Evolutionary conservation across 64 coral and sea anemone genomes (phyloP), one percentile per base, ranked within the genome.

Genomic region (Pocillopora verrucosa): DNA sequence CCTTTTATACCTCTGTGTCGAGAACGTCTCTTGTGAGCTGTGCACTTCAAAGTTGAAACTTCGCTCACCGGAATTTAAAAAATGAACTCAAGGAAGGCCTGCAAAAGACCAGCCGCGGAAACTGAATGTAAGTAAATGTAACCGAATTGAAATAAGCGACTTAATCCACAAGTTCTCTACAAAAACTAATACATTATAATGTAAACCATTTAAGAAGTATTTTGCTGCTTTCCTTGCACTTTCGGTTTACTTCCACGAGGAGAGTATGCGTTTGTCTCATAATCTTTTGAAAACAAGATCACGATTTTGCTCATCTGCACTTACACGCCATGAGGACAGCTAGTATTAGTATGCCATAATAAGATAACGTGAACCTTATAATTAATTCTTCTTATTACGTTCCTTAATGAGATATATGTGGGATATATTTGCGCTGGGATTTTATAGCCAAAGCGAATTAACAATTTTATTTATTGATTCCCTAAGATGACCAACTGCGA

Each of bases 101-200:
- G 19, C 34, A 84, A 84, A 67, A 84, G 61, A 84, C 62, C 41
- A 16, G 61, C 61, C 13, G 2, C 19, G 20, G 61, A 84, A 68
- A 84, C 25, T 17, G 80, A 68, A 68, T 22, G 80, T 84, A 84
- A 84, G 80, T 84, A 45, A 36, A 0, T 70, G 12, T 25, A 11
- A 25, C 25, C 2, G 65, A 68, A 24, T 68, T 68, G 17, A 30
- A 30, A 30, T 30, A 30, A 30, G 30, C 30, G 30, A 30, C 30
- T 30, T 30, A 30, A 30, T 30, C 30, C 30, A 30, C 30, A 30
- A 30, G 30, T 30, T 30, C 30, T 30, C 24, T 68, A 3, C 10
- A n/a, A 68, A 9, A 68, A 68, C 24, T 68, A 1, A 19, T 22
- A 19, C 15, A 68, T 16, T 60, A 60, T 60, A 11, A 9, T 11